A percentile compares a stretch with the other conserved stretches of the same genome.
Conservation (phyloP, 2,888 invertebrate genomes). For the Tenthredo distinguenda region DNA sequence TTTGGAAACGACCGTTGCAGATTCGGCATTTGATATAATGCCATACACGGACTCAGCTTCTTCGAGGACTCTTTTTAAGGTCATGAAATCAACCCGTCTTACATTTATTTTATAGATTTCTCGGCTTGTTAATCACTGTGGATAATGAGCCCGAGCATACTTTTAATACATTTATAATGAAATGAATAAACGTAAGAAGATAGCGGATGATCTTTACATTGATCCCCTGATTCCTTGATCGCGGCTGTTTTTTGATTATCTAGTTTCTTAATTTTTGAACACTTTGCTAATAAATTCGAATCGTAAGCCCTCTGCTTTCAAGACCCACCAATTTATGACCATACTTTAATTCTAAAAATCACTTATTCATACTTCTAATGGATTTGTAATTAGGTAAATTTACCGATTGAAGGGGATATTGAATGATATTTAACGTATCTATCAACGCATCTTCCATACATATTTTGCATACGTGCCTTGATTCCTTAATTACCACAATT, state of each 20-base stretch:
- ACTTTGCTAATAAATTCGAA: not conserved
- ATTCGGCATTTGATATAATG: not conserved
- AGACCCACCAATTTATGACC: not conserved
- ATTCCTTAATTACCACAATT: too few relatives aligned
- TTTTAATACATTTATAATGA: not conserved
- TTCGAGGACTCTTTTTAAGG: not conserved
- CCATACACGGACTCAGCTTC: not conserved
- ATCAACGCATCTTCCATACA: not conserved
- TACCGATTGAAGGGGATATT: not conserved
- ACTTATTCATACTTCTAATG: not conserved
- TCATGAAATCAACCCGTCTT: not conserved
- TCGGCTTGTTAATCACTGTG: not conserved
- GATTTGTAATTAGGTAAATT: not conserved
- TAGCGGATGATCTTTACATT: too few relatives aligned
- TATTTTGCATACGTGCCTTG: too few relatives aligned
- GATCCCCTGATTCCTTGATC: too few relatives aligned
- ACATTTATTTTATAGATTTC: not conserved
- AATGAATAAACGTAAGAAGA: not conserved
- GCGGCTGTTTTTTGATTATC: not conserved
- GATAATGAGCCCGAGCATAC: not conserved
- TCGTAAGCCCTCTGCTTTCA: not conserved
- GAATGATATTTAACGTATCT: not conserved
- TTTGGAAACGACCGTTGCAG: conserved; percentile 42
- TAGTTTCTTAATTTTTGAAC: not conserved
- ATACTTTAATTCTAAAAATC: not conserved